Base-by-base conservation (phyloP, 2,888 invertebrate species). In the Dioctria rufipes region DNA sequence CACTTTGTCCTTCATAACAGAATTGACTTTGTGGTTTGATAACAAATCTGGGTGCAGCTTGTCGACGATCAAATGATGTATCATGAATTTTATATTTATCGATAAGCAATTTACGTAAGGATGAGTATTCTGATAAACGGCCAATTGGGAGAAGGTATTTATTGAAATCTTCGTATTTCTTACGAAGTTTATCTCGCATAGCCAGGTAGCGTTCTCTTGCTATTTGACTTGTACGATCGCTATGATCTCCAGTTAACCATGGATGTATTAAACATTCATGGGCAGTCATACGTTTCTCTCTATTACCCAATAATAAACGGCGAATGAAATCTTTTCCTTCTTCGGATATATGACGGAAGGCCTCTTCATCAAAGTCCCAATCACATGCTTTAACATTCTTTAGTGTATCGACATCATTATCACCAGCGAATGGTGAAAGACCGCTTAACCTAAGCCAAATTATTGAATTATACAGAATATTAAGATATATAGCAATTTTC, bases 311-410 rank as follows among this genome's bases (percentile, higher is more conserved):
- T 11, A 99, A 92, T 82, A 99, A 92, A 87, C 96, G 93, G 84
- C 95, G 93, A 89, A 99, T 99, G 90, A 99, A 99, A 91, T 99
- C 99, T 91, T 96, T 98, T 86, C 95, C 99, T 88, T 98, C 97
- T 80, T 96, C 96, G 0, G 99, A 99, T 78, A 99, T 97, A 86
- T 94, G 93, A 40, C 93, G 91, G 92, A 99, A 99, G 6, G 97
- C 94, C 86, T 98, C 97, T 87, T 95, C 95, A 87, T 99, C 99
- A 90, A 99, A 99, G 92, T 98, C 97, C 99, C 99, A 99, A 90
- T 99, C 98, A 89, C 99, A 98, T 8, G 96, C 96, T 89, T 98
- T 98, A 11, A 99, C 99, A 88, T 99, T 99, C 90, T 98, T 98
- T 84, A 99, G 90, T 0, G 99, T 99, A 86, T 99, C 98, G 80